Conservation (phyloP, 2,888 invertebrate genomes). For the Zygothrica quintamaculata region DNA sequence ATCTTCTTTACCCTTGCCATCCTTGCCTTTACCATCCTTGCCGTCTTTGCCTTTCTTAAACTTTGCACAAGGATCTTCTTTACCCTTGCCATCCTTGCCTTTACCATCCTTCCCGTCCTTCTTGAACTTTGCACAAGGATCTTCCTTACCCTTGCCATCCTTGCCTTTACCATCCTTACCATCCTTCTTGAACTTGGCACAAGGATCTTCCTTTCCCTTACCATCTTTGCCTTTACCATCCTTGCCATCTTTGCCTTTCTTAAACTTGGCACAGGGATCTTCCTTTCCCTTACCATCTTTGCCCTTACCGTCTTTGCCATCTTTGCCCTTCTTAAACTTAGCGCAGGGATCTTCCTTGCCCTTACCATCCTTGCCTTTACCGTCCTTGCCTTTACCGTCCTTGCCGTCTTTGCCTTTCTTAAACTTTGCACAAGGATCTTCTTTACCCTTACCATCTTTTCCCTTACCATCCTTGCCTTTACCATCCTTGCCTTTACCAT, state of each 20-base stretch:
- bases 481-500: slow-evolving; percentile 10
- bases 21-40: slow-evolving; percentile 19
- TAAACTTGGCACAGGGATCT: slow-evolving; percentile 16
- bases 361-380: slow-evolving; percentile 6
- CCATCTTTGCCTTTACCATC: slow-evolving; percentile 11
- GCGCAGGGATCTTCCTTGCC: neutral
- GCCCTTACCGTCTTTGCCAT: slow-evolving; percentile 16
- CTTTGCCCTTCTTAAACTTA: slow-evolving; percentile 13
- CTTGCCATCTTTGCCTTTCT: slow-evolving; percentile 9
- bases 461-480: slow-evolving; percentile 12
- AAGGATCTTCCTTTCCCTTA: slow-evolving; percentile 25
- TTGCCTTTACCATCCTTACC: slow-evolving; percentile 1
- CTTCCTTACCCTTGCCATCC: slow-evolving; percentile 5
- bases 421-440: slow-evolving; percentile 36
- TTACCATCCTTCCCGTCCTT: slow-evolving; percentile 11
- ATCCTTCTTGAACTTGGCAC: slow-evolving; percentile 17
- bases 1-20: neutral
- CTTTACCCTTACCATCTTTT: slow-evolving; percentile 15
- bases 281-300: slow-evolving; percentile 13
- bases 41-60: slow-evolving; percentile 16
- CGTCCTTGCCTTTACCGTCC: slow-evolving; percentile 17
- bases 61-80: slow-evolving; percentile 21
- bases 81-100: slow-evolving; percentile 3
- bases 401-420: slow-evolving; percentile 31
- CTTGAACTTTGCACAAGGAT: slow-evolving; percentile 14